A percentile compares a stretch with the other conserved stretches of the same genome.
Conservation (phyloP, 2,888 invertebrate species). For the Drosophila seclusa region DNA sequence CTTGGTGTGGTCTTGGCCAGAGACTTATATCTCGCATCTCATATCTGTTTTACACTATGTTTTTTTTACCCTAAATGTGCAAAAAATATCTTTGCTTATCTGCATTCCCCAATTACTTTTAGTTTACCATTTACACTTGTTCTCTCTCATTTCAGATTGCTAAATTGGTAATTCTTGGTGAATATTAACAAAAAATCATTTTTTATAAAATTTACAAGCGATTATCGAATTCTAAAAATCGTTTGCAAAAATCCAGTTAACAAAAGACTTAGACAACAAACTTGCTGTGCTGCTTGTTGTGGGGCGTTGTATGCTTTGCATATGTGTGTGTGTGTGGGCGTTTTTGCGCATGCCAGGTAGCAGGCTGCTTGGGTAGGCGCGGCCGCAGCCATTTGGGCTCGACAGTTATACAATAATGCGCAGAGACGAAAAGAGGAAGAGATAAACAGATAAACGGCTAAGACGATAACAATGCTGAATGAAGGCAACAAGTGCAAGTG, state of each 20-base stretch:
- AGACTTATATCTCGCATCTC: neutral
- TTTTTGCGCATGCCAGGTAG: conserved; percentile 51
- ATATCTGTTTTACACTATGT: neutral
- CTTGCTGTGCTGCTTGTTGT: conserved; percentile 25
- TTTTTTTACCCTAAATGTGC: neutral
- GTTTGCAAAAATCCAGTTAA: neutral
- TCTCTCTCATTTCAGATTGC: neutral
- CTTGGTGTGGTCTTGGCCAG: neutral
- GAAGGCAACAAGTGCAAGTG: conserved; percentile 71
- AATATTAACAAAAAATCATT: neutral
- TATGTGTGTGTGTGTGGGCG: conserved; percentile 30
- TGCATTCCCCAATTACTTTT: neutral
- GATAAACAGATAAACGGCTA: conserved; percentile 36
- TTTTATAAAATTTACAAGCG: neutral
- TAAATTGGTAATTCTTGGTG: neutral
- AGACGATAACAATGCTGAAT: conserved; percentile 44
- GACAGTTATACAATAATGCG: conserved; percentile 62
- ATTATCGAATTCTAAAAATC: neutral
- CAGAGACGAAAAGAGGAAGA: conserved; percentile 14
- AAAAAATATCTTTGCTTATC: neutral
- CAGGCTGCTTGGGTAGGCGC: conserved; percentile 41
- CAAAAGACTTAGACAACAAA: conserved; percentile 45
- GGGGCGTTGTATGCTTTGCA: conserved; percentile 31
- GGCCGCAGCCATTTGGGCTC: conserved; percentile 27
- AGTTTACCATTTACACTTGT: neutral